Evolutionary conservation across 2,797 vertebrate genomes (phyloP), one percentile per base, ranked within the genome.

Genomic region (Anisognathus igniventris): DNA sequence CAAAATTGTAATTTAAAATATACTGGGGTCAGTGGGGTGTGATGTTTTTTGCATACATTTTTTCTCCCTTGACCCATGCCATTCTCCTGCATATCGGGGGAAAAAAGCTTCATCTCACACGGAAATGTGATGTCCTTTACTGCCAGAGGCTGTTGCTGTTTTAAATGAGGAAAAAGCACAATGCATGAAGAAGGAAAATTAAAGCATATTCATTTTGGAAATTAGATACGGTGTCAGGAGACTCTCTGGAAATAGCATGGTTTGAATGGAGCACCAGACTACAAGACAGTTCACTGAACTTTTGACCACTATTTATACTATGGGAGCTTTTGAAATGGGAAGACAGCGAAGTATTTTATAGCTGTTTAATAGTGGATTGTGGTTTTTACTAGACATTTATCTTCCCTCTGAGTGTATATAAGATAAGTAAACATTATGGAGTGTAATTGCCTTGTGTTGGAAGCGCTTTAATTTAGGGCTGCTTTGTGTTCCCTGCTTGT

Each of bases 191-290:
- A 98, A 97, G 97, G 98, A 98, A 98, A 98, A 98, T 98, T 98
- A 98, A 98, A 98, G 98, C 97, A 98, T 98, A 98, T 98, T 98
- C 98, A 98, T 98, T 98, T 98, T 98, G 97, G 97, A 98, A 98
- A 98, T 98, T 98, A 98, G 98, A 98, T 98, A 98, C 71, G 96
- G 98, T 98, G 98, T 98, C 97, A 98, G 97, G 98, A 98, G 97
- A 98, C 97, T 97, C 89, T 97, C 96, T 96, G 97, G 96, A 98
- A 98, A 98, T 97, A 98, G 97, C 97, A 95, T 92, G 73, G 94
- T 97, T 97, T 98, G 97, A 98, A 98, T 97, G 96, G 97, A 98
- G 92, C 91, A 97, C 96, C 83, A 77, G 90, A 92, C 97, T 97
- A 97, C 96, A 96, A 93, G 97, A 98, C 96, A 98, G 97, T 98